A percentile compares a stretch with the other conserved stretches of the same genome.
Evolutionary conservation across 2,888 invertebrate genomes (phyloP).

Genomic region (Sycophila texana): DNA sequence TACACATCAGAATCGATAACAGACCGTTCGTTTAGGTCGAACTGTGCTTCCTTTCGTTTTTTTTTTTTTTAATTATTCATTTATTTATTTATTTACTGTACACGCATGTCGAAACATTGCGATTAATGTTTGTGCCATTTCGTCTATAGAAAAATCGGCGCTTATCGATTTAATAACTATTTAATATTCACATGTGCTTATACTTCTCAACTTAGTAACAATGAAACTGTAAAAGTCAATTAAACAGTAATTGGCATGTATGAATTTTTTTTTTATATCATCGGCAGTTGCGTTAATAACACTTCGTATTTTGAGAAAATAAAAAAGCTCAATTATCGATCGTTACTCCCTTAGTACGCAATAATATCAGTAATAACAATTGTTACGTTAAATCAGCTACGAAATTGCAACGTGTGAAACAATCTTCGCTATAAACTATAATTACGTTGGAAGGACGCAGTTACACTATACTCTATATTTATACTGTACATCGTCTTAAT

Average conservation of each 20-base stretch:
- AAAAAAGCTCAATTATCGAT: conserved; percentile 22
- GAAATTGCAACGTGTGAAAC: conserved; percentile 29
- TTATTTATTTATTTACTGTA: conserved; percentile 18
- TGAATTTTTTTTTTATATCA: conserved; percentile 11
- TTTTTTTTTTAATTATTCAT: too few species aligned
- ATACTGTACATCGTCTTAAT: conserved; percentile 42
- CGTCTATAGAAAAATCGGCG: conserved; percentile 2
- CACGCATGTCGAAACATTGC: conserved; percentile 17
- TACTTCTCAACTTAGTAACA: conserved; percentile 35
- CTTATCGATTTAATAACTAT: conserved; percentile 24
- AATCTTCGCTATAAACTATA: conserved; percentile 35
- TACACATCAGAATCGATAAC: not conserved
- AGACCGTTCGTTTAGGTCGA: conserved; percentile 10
- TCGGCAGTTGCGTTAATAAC: conserved; percentile 30
- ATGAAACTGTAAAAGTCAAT: conserved; percentile 26
- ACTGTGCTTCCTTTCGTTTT: not conserved
- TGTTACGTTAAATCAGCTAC: conserved; percentile 19
- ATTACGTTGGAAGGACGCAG: conserved; percentile 45
- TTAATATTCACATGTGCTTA: conserved; percentile 14
- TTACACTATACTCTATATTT: conserved; percentile 30
- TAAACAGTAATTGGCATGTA: conserved; percentile 31
- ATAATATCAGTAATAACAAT: conserved; percentile 35
- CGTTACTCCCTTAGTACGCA: not conserved
- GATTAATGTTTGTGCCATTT: conserved; percentile 38
- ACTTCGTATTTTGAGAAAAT: conserved; percentile 1